Evolutionary conservation across 2,888 invertebrate species (phyloP).

Genomic region (Pyrocoelia pectoralis): DNA sequence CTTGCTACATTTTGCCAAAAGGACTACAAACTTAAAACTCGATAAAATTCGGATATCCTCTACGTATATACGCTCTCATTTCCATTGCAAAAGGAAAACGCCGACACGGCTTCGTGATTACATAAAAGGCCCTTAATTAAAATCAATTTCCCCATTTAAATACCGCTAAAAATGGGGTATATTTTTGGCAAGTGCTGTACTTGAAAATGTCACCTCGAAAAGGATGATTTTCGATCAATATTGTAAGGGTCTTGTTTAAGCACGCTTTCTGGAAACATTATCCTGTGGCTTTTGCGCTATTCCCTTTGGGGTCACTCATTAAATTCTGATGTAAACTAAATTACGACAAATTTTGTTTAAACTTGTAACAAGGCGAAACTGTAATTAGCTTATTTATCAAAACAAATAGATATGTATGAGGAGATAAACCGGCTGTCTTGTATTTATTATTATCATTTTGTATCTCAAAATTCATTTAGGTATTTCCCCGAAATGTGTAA

Average conservation of each 20-base stretch:
- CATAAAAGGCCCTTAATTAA: too few relatives aligned
- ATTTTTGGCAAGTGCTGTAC: conserved; percentile 16
- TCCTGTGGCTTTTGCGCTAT: conserved; percentile 39
- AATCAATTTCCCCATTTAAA: too few relatives aligned
- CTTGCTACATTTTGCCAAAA: conserved; percentile 4
- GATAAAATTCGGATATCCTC: conserved; percentile 9
- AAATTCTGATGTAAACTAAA: conserved; percentile 13
- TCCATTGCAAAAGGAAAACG: conserved; percentile 17
- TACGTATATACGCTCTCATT: conserved; percentile 5
- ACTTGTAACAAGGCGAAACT: not conserved
- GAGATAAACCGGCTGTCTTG: too few relatives aligned
- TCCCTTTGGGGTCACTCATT: conserved; percentile 24
- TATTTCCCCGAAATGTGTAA: too few relatives aligned
- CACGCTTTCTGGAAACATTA: conserved; percentile 37
- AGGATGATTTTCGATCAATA: conserved; percentile 38
- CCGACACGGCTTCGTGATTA: not conserved
- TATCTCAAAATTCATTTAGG: too few relatives aligned
- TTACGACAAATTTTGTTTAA: conserved; percentile 13
- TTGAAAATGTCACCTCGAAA: conserved; percentile 14
- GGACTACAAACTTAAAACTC: conserved; percentile 14
- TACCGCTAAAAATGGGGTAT: too few relatives aligned
- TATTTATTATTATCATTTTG: too few relatives aligned
- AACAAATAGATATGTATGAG: too few relatives aligned
- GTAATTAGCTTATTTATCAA: too few relatives aligned
- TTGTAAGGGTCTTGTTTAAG: conserved; percentile 34